Percentiles rank a stretch among this genome's conserved stretches.
Evolutionary conservation across 35 echinoderm and acorn worm genomes (phyloP).

Genomic region (Diadema setosum): DNA sequence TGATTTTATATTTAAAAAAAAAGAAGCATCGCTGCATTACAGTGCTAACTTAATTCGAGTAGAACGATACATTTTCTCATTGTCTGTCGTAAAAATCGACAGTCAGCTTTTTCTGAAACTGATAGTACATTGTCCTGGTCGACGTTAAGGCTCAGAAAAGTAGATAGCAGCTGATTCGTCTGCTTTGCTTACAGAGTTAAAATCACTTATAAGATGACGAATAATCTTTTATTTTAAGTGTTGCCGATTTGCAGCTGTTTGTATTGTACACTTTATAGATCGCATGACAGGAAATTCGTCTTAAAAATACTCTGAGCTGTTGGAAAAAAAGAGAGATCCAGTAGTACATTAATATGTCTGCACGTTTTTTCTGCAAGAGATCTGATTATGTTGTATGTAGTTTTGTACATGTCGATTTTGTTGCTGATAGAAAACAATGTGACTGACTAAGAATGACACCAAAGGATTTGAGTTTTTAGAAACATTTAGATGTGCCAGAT

Average conservation of each 20-base stretch:
- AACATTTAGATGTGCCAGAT: neutral
- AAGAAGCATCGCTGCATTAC: no score
- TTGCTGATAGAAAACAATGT: no score
- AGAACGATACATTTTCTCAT: neutral
- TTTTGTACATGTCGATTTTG: neutral
- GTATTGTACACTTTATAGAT: neutral
- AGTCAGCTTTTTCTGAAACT: no score
- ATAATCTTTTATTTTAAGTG: neutral
- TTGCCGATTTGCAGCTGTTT: conserved; percentile 21
- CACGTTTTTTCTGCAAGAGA: neutral
- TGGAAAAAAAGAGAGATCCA: neutral
- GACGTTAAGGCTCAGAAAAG: neutral
- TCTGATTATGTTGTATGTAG: neutral
- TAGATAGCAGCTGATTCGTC: neutral
- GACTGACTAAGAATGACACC: neutral
- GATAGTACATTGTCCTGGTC: neutral
- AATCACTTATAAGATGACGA: neutral
- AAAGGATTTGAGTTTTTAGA: neutral
- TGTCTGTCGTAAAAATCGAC: neutral
- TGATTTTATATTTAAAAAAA: no score
- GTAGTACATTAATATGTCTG: neutral
- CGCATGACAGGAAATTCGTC: no score
- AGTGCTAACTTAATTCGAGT: neutral
- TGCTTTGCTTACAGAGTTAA: neutral
- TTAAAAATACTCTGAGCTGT: no score